Evolutionary conservation across 2,113 vertebrate species (phyloP).

Genomic region (Eptesicus fuscus): DNA sequence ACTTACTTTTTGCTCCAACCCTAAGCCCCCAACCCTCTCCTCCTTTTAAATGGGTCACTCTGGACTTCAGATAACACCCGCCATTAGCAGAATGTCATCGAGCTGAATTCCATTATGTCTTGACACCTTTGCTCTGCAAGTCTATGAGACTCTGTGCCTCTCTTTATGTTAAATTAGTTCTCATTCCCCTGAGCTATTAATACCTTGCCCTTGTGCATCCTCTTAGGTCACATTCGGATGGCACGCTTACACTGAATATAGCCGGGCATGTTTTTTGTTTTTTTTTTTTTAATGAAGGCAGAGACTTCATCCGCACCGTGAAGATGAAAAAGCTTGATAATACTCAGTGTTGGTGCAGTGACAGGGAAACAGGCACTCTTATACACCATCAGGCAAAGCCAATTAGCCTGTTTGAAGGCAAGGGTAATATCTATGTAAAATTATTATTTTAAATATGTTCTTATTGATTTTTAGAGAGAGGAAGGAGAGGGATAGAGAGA

Average conservation of each 20-base stretch:
- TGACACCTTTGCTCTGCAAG: conserved; percentile 46
- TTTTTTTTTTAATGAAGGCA: not conserved
- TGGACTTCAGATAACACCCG: conserved; percentile 24
- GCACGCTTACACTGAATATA: accelerated
- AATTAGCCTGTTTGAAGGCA: not conserved
- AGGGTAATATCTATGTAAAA: not conserved
- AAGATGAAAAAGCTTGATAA: not conserved
- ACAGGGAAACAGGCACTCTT: not conserved
- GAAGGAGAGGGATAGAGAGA: too few species aligned
- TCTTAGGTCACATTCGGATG: not conserved
- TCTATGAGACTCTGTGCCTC: conserved; percentile 17
- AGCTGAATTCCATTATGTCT: conserved; percentile 50
- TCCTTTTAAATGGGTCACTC: conserved; percentile 37
- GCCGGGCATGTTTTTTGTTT: not conserved
- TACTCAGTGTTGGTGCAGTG: conserved; percentile 33
- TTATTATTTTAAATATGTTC: too few species aligned
- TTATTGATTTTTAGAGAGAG: too few species aligned
- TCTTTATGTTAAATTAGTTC: conserved; percentile 57
- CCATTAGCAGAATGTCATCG: conserved; percentile 30
- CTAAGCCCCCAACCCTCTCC: not conserved
- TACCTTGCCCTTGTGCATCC: conserved; percentile 40
- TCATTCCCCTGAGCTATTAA: conserved; percentile 24
- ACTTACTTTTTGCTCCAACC: not conserved
- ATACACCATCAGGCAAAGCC: not conserved
- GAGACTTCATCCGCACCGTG: not conserved